Evolutionary conservation across 2,888 invertebrate species (phyloP).

Genomic region (Chalcis sispes): DNA sequence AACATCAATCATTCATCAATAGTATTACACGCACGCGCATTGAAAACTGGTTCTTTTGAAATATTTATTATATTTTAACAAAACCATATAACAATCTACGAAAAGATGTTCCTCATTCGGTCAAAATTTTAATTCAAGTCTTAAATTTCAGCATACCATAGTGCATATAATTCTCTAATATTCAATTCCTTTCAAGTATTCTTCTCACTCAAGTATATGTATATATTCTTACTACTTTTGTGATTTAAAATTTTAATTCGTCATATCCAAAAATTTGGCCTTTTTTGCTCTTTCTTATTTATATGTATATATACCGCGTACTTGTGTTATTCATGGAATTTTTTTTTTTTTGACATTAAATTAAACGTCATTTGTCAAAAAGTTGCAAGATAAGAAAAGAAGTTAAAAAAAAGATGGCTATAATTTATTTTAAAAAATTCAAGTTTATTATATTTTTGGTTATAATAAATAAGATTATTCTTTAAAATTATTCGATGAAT

Average conservation of each 20-base stretch:
- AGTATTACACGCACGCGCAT: too few species aligned
- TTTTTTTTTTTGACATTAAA: conserved; percentile 11
- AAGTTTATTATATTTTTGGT: too few species aligned
- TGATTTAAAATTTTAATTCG: conserved; percentile 34
- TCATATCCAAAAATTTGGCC: conserved; percentile 11
- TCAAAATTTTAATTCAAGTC: too few species aligned
- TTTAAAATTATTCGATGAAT: too few species aligned
- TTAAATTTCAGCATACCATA: conserved; percentile 3
- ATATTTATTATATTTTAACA: too few species aligned
- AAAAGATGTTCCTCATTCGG: too few species aligned
- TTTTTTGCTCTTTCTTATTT: not conserved
- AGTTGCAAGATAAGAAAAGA: not conserved
- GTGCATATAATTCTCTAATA: conserved; percentile 13
- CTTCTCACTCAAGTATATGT: not conserved
- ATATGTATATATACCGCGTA: too few species aligned
- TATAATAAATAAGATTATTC: too few species aligned
- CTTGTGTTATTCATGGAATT: conserved; percentile 13
- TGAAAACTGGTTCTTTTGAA: too few species aligned
- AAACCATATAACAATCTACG: too few species aligned
- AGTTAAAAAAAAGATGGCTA: not conserved
- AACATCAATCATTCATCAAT: too few species aligned
- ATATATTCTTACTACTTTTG: conserved; percentile 15
- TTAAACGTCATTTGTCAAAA: conserved; percentile 18
- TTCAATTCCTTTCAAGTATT: not conserved
- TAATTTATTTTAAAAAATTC: too few species aligned